phyloP scores from a whole-genome alignment of 2,888 invertebrate species.

The Polylopha cassiicola region DNA sequence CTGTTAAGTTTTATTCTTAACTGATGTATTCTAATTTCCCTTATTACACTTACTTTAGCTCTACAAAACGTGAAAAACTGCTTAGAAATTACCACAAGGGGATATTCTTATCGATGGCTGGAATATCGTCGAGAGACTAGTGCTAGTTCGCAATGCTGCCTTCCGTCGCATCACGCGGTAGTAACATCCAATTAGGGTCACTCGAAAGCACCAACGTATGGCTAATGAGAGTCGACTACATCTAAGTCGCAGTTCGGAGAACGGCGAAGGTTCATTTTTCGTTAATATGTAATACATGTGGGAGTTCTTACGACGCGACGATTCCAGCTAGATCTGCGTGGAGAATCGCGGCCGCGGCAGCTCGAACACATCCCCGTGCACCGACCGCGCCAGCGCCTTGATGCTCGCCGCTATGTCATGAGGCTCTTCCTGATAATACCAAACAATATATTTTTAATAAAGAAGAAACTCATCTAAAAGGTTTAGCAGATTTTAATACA shows the following conservation, averaged over 20 bases:
- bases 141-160: too few species aligned
- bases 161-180: too few species aligned
- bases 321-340: constrained; percentile 83
- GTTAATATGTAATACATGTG: constrained; percentile 3
- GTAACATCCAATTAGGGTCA: too few species aligned
- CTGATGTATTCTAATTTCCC: neutral
- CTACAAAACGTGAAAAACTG: too few species aligned
- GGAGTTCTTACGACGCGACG: constrained; percentile 1
- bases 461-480: too few species aligned
- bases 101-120: neutral
- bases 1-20: too few species aligned
- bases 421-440: constrained; percentile 75
- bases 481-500: too few species aligned
- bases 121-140: too few species aligned
- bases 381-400: constrained; percentile 93
- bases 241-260: too few species aligned
- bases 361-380: constrained; percentile 93
- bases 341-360: constrained; percentile 90
- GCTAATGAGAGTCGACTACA: too few species aligned
- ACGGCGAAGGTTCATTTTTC: too few species aligned
- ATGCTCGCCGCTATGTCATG: constrained; percentile 94
- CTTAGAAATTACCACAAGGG: neutral
- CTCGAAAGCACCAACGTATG: constrained; percentile 57
- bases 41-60: constrained; percentile 1
- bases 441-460: too few species aligned